Conservation (phyloP, 1,140 invertebrate species). For the Drosophila melanogaster region DNA sequence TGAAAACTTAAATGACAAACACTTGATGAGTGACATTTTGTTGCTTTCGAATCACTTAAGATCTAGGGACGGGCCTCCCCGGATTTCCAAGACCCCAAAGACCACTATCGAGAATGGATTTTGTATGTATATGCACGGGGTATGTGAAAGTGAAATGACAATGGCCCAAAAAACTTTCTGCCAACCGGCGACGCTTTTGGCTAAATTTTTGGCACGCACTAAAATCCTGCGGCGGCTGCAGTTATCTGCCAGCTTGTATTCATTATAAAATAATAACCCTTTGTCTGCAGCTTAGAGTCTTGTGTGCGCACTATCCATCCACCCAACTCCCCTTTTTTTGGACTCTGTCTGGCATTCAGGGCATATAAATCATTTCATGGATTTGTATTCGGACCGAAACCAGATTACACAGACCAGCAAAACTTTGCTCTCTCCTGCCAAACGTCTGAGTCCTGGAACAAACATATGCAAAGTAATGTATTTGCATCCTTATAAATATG, state of each 20-base stretch:
- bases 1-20: conserved; percentile 34
- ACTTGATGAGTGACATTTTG: conserved; percentile 38
- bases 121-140: conserved; percentile 5
- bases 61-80: neutral
- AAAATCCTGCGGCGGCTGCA: conserved; percentile 30
- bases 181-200: conserved; percentile 31
- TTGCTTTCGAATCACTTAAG: conserved; percentile 42
- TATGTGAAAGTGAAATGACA: conserved; percentile 50
- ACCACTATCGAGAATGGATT: conserved; percentile 30
- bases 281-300: conserved; percentile 56
- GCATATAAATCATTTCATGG: conserved; percentile 83
- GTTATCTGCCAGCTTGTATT: conserved; percentile 76
- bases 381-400: conserved; percentile 64
- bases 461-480: conserved; percentile 84
- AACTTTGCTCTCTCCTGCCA: conserved; percentile 11
- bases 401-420: conserved; percentile 61
- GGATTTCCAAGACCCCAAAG: neutral
- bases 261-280: conserved; percentile 83
- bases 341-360: conserved; percentile 53
- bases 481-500: conserved; percentile 85
- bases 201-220: conserved; percentile 4
- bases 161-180: conserved; percentile 48
- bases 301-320: conserved; percentile 4
- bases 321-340: neutral
- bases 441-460: conserved; percentile 43